Evolutionary conservation across 2,113 vertebrate genomes (phyloP).

Genomic region (Spheniscus mendiculus): DNA sequence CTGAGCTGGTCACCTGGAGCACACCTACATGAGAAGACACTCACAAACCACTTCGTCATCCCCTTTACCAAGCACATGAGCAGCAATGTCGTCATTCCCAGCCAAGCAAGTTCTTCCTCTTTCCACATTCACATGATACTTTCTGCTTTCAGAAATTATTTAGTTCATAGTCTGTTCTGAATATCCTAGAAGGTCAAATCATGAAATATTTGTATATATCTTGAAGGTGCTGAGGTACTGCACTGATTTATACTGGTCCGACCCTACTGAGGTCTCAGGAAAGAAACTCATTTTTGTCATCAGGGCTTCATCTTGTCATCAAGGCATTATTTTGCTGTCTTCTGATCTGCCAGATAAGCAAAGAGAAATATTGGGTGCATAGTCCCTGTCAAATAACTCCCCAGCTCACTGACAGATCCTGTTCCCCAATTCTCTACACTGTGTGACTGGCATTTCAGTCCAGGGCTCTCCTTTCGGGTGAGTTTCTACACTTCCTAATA

Average conservation of each 20-base stretch:
- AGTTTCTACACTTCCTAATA: not conserved
- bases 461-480: not conserved
- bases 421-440: rapidly evolving
- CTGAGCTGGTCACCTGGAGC: not conserved
- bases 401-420: not conserved
- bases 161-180: not conserved
- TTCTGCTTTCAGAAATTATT: not conserved
- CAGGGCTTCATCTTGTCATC: not conserved
- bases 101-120: not conserved
- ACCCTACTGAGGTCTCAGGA: not conserved
- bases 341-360: not conserved
- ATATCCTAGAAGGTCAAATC: not conserved
- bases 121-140: not conserved
- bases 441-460: not conserved
- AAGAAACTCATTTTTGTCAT: not conserved
- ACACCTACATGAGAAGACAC: rapidly evolving
- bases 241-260: not conserved
- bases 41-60: not conserved
- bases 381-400: not conserved
- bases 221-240: not conserved
- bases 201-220: not conserved
- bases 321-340: not conserved
- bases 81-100: not conserved
- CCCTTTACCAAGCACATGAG: not conserved
- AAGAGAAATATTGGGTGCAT: not conserved